phyloP scores from a whole-genome alignment of 37 sponge, comb jelly and placozoan genomes.

The Hormiphora californensis region DNA sequence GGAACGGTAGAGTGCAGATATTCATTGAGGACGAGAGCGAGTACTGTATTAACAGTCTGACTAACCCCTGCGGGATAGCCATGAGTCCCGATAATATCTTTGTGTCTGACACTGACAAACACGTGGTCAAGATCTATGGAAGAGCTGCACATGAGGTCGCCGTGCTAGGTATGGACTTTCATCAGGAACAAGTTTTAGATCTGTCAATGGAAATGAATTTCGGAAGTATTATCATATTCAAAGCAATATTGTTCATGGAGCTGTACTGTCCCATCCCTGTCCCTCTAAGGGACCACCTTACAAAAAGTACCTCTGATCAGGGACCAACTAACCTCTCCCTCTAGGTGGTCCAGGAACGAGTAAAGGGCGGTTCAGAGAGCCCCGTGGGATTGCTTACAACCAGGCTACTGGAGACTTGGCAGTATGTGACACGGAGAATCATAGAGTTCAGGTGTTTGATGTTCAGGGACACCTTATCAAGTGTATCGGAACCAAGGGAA shows the following conservation, averaged over 20 bases:
- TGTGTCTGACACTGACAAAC: slow-evolving; percentile 29
- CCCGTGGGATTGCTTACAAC: slow-evolving; percentile 21
- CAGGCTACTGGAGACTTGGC: slow-evolving; percentile 6
- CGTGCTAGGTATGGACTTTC: slow-evolving; percentile 19
- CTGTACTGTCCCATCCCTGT: no score
- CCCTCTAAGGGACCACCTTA: no score
- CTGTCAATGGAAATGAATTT: no score
- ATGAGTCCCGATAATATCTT: not conserved
- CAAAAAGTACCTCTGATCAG: no score
- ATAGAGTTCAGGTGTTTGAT: slow-evolving; percentile 36
- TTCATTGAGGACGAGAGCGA: slow-evolving; percentile 49
- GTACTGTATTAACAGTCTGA: slow-evolving; percentile 40
- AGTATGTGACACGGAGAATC: slow-evolving; percentile 46
- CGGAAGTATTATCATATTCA: no score
- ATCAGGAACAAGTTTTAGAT: no score
- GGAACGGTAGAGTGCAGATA: slow-evolving; percentile 29
- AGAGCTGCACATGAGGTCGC: slow-evolving; percentile 15
- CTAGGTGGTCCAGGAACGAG: slow-evolving; percentile 1
- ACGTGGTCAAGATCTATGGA: not conserved
- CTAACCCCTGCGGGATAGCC: slow-evolving; percentile 43
- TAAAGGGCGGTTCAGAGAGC: slow-evolving; percentile 32
- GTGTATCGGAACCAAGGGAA: slow-evolving; percentile 6
- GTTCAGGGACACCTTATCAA: slow-evolving; percentile 33
- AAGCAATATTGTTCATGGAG: no score
- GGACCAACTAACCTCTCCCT: not conserved